Evolutionary conservation across 2,888 invertebrate species (phyloP).

Genomic region (Phyllotreta cruciferae): DNA sequence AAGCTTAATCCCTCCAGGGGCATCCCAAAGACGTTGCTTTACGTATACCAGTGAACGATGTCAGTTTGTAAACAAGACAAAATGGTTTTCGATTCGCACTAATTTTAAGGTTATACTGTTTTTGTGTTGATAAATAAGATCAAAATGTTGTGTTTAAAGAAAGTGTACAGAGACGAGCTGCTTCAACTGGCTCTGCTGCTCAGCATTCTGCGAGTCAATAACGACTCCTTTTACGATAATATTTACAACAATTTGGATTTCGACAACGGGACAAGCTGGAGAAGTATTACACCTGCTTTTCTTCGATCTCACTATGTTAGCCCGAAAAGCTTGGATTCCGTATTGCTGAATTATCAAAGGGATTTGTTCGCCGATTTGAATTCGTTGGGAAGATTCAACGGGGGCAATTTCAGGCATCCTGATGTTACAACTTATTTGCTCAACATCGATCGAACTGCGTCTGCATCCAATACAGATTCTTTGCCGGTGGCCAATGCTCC

Average conservation of each 20-base stretch:
- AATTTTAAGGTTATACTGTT: conserved; percentile 42
- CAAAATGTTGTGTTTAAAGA: conserved; percentile 82
- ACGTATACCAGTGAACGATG: conserved; percentile 25
- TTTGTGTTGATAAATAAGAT: conserved; percentile 16
- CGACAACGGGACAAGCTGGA: conserved; percentile 75
- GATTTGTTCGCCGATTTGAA: conserved; percentile 77
- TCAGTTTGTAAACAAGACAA: conserved; percentile 24
- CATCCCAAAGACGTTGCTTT: conserved; percentile 15
- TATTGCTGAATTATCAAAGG: conserved; percentile 74
- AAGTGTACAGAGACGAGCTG: conserved; percentile 82
- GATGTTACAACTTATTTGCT: conserved; percentile 70
- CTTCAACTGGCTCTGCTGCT: conserved; percentile 81
- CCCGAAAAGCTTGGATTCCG: conserved; percentile 75
- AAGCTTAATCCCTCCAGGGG: conserved; percentile 15
- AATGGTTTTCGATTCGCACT: conserved; percentile 26
- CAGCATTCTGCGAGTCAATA: conserved; percentile 79
- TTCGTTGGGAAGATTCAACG: conserved; percentile 70
- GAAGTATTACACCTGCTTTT: conserved; percentile 65
- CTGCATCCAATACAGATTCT: conserved; percentile 40
- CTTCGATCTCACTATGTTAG: conserved; percentile 71
- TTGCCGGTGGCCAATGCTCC: conserved; percentile 32
- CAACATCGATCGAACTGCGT: conserved; percentile 62
- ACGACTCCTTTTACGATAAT: conserved; percentile 71
- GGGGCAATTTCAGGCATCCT: conserved; percentile 61
- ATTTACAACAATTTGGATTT: conserved; percentile 51